Evolutionary conservation across 2,888 invertebrate species (phyloP), one percentile per base, ranked within the genome.

Genomic region (Aphrophora alni): DNA sequence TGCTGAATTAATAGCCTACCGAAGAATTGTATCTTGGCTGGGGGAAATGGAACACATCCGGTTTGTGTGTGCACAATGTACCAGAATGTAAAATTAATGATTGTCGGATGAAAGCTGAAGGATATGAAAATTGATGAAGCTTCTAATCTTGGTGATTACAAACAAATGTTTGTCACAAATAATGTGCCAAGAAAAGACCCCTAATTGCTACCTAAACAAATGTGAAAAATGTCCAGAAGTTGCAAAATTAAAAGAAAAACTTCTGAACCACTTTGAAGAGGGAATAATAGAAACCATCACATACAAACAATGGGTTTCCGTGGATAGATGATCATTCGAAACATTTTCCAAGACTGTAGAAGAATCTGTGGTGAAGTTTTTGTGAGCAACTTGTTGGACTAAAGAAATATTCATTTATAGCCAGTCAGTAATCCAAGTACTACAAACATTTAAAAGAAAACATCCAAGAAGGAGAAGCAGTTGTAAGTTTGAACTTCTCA

Each of bases 341-440:
- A 80, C 80, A 76, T n/a, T 28, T 12, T 28, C 14, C 10, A 76
- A 75, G 70, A 44, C 28, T 10, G 21, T 10, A 28, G 80, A 80
- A n/a, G 80, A 77, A 28, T 80, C 76, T 80, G 38, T 77, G 3
- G 77, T 71, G 2, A 71, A 27, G 21, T 71, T 51, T 27, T 24
- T 72, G 76, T 38, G 14, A 44, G 70, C n/a, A n/a, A 28, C 28
- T 80, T 26, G 71, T 33, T 74, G 33, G 8, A 33, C 8, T 33
- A 33, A 33, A 33, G 8, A 33, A 3, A 33, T 8, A 72, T 27
- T 33, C 33, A 33, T 33, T 33, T 33, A 8, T 5, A 33, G 33
- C 33, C 3, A 33, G 4, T 5, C 3, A 5, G 33, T 8, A 33
- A 8, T 5, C 3, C 4, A 8, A 33, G 8, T 33, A 33, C 21